Conservation (phyloP, 2,888 invertebrate species). For the Caenorhabditis plicata region DNA sequence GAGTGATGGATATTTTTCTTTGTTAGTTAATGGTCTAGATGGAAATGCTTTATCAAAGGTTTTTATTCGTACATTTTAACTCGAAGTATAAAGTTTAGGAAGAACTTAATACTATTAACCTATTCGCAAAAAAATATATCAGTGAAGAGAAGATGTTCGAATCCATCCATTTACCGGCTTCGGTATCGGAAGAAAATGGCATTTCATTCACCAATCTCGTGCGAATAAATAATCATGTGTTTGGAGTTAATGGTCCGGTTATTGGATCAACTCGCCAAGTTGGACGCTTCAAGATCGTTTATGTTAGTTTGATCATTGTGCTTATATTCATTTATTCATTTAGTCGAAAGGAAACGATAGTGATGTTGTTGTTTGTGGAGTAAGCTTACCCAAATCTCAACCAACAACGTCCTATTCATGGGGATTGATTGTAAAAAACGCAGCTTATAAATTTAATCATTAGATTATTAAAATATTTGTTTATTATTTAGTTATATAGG, state of each 20-base stretch:
- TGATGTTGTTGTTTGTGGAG: constrained; percentile 18
- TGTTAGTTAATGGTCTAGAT: constrained; percentile 16
- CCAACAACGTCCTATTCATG: constrained; percentile 26
- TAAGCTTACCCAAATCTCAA: constrained; percentile 12
- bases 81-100: constrained; percentile 6
- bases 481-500: constrained; percentile 3
- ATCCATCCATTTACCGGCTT: constrained; percentile 10
- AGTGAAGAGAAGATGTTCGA: constrained; percentile 15
- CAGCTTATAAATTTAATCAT: constrained; percentile 8
- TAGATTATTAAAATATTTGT: constrained; percentile 1
- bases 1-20: constrained; percentile 16
- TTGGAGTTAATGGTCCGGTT: constrained; percentile 11
- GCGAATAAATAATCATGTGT: constrained; percentile 17
- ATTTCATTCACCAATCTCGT: constrained; percentile 4
- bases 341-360: constrained; percentile 8
- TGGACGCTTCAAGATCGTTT: constrained; percentile 20
- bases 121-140: constrained; percentile 9
- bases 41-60: constrained; percentile 15
- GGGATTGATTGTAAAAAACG: constrained; percentile 27
- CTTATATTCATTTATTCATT: too few relatives aligned
- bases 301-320: too few relatives aligned
- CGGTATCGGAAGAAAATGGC: constrained; percentile 21
- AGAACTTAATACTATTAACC: constrained; percentile 14
- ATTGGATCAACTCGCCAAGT: constrained; percentile 29
- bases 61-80: too few relatives aligned